Conservation (phyloP, 2,797 vertebrate genomes). For the Acrossocheilus wenchowensis region DNA sequence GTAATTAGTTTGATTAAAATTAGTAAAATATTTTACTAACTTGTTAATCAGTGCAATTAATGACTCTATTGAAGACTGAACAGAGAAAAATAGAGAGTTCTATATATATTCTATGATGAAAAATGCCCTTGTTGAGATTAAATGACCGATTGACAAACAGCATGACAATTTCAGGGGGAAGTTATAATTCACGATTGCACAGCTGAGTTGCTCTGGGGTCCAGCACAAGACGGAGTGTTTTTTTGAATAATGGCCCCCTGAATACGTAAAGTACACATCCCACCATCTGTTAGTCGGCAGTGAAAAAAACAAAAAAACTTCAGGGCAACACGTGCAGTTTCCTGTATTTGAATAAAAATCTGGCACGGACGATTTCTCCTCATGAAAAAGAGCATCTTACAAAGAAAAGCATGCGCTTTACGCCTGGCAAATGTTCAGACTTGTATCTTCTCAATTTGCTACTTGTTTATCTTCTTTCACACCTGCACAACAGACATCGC, state of each 20-base stretch:
- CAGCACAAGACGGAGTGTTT: constrained; percentile 18
- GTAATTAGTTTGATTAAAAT: neutral
- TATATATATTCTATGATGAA: neutral
- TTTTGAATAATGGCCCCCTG: constrained; percentile 42
- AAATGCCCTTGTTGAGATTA: constrained; percentile 10
- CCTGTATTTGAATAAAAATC: constrained; percentile 50
- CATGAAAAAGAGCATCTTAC: constrained; percentile 31
- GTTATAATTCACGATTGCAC: constrained; percentile 36
- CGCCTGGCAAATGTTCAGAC: constrained; percentile 19
- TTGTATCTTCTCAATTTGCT: constrained; percentile 27
- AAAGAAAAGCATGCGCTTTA: constrained; percentile 17
- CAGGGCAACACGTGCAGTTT: constrained; percentile 34
- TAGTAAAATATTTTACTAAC: constrained; percentile 29
- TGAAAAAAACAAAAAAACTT: constrained; percentile 40
- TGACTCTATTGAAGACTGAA: neutral
- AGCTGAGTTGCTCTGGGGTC: constrained; percentile 43
- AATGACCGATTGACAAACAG: constrained; percentile 37
- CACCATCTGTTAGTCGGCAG: constrained; percentile 56
- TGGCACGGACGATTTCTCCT: constrained; percentile 37
- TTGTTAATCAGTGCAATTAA: constrained; percentile 32
- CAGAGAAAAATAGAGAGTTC: neutral
- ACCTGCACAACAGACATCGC: constrained; percentile 37
- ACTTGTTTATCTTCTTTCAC: constrained; percentile 50
- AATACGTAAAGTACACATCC: constrained; percentile 46
- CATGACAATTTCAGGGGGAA: constrained; percentile 29